Percentiles rank a stretch among this genome's conserved stretches.
Evolutionary conservation across 92 coral and sea anemone genomes (phyloP).

Genomic region (Palythoa grandis): DNA sequence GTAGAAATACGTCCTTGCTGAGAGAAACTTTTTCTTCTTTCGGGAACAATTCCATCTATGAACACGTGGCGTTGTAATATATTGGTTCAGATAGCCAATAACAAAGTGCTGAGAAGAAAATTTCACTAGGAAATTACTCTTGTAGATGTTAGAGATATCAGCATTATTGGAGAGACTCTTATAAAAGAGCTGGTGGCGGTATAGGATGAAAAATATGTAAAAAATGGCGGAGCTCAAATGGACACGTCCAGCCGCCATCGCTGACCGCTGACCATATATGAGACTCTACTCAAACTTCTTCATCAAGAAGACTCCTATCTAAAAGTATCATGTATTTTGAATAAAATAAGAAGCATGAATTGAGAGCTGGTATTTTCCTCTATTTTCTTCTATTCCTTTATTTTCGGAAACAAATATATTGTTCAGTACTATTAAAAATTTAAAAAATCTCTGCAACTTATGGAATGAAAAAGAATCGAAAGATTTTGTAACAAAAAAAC

Average conservation of each 20-base stretch:
- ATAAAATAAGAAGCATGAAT: too few relatives aligned
- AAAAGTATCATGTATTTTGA: too few relatives aligned
- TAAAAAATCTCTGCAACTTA: too few relatives aligned
- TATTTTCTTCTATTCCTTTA: too few relatives aligned
- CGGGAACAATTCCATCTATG: background rate
- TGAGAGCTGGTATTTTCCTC: too few relatives aligned
- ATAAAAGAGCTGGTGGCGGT: background rate
- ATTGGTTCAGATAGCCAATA: background rate
- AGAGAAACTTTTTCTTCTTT: background rate
- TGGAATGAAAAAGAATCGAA: too few relatives aligned
- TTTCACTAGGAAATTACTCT: background rate
- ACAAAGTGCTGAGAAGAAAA: slow-evolving; percentile 1
- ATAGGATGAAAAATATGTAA: background rate
- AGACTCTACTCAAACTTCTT: too few relatives aligned
- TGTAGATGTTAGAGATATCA: background rate
- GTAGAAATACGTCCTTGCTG: slow-evolving; percentile 15
- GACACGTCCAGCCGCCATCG: background rate
- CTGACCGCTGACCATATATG: background rate
- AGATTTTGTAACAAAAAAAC: too few relatives aligned
- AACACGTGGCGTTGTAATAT: background rate
- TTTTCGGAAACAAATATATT: too few relatives aligned
- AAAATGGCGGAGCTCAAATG: slow-evolving; percentile 1
- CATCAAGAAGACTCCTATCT: too few relatives aligned
- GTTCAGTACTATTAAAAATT: too few relatives aligned
- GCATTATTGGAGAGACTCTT: background rate